Percentiles rank a stretch among this genome's conserved stretches.
Evolutionary conservation across 2,888 invertebrate genomes (phyloP).

Genomic region (Xanthia togata): DNA sequence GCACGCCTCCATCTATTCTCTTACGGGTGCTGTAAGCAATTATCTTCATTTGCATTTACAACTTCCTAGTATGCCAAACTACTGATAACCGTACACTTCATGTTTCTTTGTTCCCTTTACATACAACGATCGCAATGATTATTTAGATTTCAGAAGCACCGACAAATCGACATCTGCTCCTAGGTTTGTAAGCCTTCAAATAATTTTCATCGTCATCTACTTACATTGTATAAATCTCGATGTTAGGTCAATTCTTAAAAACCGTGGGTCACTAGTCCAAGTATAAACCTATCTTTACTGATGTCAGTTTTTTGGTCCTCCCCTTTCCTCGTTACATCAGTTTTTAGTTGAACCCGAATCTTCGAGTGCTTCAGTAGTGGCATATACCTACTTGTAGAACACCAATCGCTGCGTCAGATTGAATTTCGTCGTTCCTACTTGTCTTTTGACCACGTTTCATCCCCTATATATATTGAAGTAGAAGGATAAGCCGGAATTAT

Average conservation of each 20-base stretch:
- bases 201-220: background rate
- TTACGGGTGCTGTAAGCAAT: slow-evolving; percentile 43
- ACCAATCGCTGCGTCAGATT: background rate
- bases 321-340: background rate
- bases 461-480: no score
- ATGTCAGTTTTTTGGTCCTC: background rate
- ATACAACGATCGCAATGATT: slow-evolving; percentile 2
- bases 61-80: slow-evolving; percentile 38
- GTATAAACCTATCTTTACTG: background rate
- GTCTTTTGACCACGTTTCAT: background rate
- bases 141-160: background rate
- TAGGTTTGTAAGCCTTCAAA: background rate
- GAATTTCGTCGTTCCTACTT: background rate
- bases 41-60: slow-evolving; percentile 56
- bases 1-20: slow-evolving; percentile 16
- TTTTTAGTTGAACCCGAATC: background rate
- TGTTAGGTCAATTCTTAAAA: no score
- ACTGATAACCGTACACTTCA: slow-evolving; percentile 41
- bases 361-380: background rate
- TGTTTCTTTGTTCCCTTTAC: slow-evolving; percentile 46
- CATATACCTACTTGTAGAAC: background rate
- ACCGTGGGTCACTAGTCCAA: no score
- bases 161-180: background rate
- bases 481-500: no score
- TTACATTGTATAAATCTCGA: no score